These are phyloP conservation scores for Butorides virescens DNA, from an alignment of 2,113 vertebrate genomes.

Conservation along the genomic window DNA sequence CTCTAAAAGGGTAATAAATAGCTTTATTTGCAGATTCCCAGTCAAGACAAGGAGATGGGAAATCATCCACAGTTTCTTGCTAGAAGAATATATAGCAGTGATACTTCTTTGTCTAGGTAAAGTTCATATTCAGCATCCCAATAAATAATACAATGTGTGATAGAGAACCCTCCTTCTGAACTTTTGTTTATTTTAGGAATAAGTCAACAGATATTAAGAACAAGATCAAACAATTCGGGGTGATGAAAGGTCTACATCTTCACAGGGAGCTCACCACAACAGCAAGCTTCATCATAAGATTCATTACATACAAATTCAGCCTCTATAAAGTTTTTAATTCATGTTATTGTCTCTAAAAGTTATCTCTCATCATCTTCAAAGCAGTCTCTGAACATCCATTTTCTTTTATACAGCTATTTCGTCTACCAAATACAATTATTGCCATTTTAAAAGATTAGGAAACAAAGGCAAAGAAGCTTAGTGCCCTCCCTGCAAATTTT, in stretches of 20 bases:
- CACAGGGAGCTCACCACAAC: neutral
- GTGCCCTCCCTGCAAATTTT: neutral
- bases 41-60: neutral
- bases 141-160: neutral
- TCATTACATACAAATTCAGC: neutral
- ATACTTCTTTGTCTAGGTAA: neutral
- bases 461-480: neutral
- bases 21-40: neutral
- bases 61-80: neutral
- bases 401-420: neutral
- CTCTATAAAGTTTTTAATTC: neutral
- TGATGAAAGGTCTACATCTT: neutral
- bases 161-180: neutral
- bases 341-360: neutral
- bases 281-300: neutral
- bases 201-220: neutral
- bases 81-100: neutral
- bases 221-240: neutral
- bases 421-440: neutral
- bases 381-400: neutral
- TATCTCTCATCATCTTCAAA: neutral
- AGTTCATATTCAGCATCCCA: neutral
- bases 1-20: neutral
- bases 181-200: neutral
- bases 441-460: neutral